A percentile compares a stretch with the other conserved stretches of the same genome.
These are phyloP conservation scores for Empidonax alnorum DNA, from an alignment of 2,113 vertebrate genomes.

Conservation along the genomic window DNA sequence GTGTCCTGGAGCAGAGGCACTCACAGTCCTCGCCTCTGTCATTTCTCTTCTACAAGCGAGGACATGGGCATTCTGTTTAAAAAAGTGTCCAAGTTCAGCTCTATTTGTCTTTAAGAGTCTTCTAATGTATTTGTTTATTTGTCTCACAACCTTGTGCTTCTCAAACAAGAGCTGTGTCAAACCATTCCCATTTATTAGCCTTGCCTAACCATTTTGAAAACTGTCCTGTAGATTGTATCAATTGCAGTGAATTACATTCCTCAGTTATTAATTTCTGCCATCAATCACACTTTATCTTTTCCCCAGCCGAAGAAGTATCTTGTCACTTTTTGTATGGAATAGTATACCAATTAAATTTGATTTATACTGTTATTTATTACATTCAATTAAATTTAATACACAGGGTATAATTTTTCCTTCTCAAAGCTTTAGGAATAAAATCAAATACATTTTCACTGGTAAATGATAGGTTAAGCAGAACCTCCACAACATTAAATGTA, in stretches of 20 bases:
- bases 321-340: slow-evolving; percentile 50
- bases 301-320: slow-evolving; percentile 38
- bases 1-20: not conserved
- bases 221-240: not conserved
- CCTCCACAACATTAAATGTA: not conserved
- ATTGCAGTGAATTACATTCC: slow-evolving; percentile 7
- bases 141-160: not conserved
- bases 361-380: slow-evolving; percentile 20
- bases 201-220: slow-evolving; percentile 15
- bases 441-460: slow-evolving; percentile 20
- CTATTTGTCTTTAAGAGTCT: not conserved
- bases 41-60: not conserved
- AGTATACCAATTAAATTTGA: slow-evolving; percentile 52
- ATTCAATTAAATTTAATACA: slow-evolving; percentile 18
- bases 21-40: accelerated
- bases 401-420: slow-evolving; percentile 42
- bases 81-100: not conserved
- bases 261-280: slow-evolving; percentile 62
- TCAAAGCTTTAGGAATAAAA: slow-evolving; percentile 12
- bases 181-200: not conserved
- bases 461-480: slow-evolving; percentile 49
- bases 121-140: not conserved
- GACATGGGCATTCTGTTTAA: too few relatives aligned
- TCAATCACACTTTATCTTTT: slow-evolving; percentile 61
- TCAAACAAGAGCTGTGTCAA: not conserved